Percentiles rank a stretch among this genome's conserved stretches.
Conservation (phyloP, 1,140 invertebrate species). For the Aphaenogaster floridana region DNA sequence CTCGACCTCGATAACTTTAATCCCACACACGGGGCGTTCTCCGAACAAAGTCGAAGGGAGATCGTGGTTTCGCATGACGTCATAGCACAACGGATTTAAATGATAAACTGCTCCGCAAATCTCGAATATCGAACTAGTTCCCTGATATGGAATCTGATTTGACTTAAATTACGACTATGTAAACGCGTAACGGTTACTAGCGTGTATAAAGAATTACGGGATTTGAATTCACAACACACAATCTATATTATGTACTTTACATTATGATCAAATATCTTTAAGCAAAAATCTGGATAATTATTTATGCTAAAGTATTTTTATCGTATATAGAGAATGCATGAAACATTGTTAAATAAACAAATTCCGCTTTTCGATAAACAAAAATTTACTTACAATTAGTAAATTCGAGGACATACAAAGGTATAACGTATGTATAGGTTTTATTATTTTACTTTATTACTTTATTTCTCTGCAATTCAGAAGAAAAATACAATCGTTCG, state of each 20-base stretch:
- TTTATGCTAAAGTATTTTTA: not conserved
- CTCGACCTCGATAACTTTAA: slow-evolving; percentile 33
- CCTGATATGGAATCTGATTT: not conserved
- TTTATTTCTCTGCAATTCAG: slow-evolving; percentile 27
- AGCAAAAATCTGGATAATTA: not conserved
- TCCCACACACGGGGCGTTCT: not conserved
- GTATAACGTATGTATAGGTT: not conserved
- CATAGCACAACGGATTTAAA: slow-evolving; percentile 27
- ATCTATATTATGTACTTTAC: not conserved
- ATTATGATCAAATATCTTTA: not conserved
- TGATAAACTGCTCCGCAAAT: not conserved
- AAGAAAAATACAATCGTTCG: slow-evolving; percentile 19
- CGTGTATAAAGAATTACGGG: not conserved
- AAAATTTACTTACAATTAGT: not conserved
- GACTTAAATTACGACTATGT: not conserved
- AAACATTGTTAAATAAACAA: not conserved
- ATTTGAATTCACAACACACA: not conserved
- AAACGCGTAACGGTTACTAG: not conserved
- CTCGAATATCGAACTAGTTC: slow-evolving; percentile 2
- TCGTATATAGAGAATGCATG: not conserved
- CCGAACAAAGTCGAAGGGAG: not conserved
- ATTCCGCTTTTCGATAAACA: not conserved
- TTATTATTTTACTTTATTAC: slow-evolving; percentile 12
- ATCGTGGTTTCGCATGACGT: slow-evolving; percentile 10
- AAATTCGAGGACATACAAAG: not conserved